Base-by-base conservation (phyloP, 2,797 vertebrate genomes). In the Mus spretus region DNA sequence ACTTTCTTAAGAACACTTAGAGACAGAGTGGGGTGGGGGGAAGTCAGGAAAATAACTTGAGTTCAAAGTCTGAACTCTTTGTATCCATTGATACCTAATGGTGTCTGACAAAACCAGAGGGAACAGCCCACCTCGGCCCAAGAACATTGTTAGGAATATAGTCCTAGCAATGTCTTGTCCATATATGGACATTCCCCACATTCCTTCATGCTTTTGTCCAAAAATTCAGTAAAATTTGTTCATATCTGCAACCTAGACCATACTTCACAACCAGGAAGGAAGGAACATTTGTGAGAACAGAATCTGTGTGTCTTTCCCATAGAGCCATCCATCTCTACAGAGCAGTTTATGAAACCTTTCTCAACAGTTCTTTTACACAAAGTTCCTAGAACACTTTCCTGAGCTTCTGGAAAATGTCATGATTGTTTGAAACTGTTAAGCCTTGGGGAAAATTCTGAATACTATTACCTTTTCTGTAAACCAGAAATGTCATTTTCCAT, bases 401-500 rank as follows among this genome's bases (percentile, higher is more conserved):
- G 9, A 61, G 6, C 59, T 95, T 95, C 47, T 83, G 19, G 92
- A 75, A 37, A 93, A 20, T 10, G 72, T 57, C 75, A 37, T 34
- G 90, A 50, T 81, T 93, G 0, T 95, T 84, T 81, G 13, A 40
- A 1, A 5, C 0, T 86, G 94, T 79, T 82, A 94, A 96, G 72
- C 31, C 90, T 89, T 85, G 72, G 40, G 84, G 34, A 91, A 91
- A 92, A 92, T 83, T n/a, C 8, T 70, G n/a, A 89, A 92, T 70
- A 37, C 72, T 94, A 78, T 94, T 34, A 90, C 37, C 53, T 96
- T 96, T 96, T 88, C 34, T 92, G 79, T 80, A 84, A 95, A 65
- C 9, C 34, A 81, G n/a, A 89, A 85, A 89, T 95, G 89, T 84
- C 47, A 86, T 12, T 98, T 96, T 96, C 57, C 67, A 94, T 86